These are phyloP conservation scores for Drosophila mimetica DNA, from an alignment of 2,888 invertebrate species.

Conservation along the genomic window DNA sequence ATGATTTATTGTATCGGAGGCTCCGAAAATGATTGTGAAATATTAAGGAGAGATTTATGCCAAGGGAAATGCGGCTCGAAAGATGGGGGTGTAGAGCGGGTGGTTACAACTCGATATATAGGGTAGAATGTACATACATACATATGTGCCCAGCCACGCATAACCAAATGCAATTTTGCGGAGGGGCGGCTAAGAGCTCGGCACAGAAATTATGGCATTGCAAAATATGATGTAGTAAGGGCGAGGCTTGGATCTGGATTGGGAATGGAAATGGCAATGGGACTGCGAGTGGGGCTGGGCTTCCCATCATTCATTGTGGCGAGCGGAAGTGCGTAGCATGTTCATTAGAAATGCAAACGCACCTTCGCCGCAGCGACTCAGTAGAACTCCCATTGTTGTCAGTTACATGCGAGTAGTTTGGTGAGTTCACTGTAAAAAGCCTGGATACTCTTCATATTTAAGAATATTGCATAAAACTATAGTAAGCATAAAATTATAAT, in stretches of 20 bases:
- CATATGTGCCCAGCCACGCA: slow-evolving; percentile 60
- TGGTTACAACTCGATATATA: slow-evolving; percentile 6
- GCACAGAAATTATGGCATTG: slow-evolving; percentile 71
- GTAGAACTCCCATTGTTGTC: slow-evolving; percentile 42
- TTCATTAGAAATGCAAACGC: slow-evolving; percentile 83
- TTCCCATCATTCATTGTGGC: slow-evolving; percentile 74
- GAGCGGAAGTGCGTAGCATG: slow-evolving; percentile 82
- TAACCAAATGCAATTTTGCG: slow-evolving; percentile 53
- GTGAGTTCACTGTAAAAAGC: slow-evolving; percentile 15
- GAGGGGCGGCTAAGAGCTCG: slow-evolving; percentile 19
- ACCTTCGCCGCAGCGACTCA: slow-evolving; percentile 61
- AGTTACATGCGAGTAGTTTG: slow-evolving; percentile 64
- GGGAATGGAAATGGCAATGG: slow-evolving; percentile 23
- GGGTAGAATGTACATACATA: neutral
- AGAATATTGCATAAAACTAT: too few relatives aligned
- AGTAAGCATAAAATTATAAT: too few relatives aligned
- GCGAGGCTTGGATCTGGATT: slow-evolving; percentile 49
- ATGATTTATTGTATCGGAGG: slow-evolving; percentile 62
- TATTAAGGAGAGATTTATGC: slow-evolving; percentile 65
- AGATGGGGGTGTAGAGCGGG: slow-evolving; percentile 9
- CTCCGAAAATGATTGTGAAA: slow-evolving; percentile 38
- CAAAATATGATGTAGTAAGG: slow-evolving; percentile 72
- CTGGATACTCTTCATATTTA: neutral
- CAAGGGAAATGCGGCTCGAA: neutral
- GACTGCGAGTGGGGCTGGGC: slow-evolving; percentile 36